Evolutionary conservation across 53 echinoderm and acorn worm genomes (phyloP).

Genomic region (Stichopus horrens): DNA sequence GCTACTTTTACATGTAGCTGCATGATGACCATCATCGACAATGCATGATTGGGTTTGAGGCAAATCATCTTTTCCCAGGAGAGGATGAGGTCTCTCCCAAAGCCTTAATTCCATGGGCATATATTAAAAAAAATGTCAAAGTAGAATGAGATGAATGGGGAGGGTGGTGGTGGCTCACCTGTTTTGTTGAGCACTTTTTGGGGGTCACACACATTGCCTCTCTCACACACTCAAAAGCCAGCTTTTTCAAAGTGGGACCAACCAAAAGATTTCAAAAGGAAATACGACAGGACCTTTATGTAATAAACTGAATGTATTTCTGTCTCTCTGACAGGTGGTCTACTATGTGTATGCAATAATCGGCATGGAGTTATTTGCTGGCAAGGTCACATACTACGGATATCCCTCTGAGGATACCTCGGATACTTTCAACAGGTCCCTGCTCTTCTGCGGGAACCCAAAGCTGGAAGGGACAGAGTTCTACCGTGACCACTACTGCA

Average conservation of each 20-base stretch:
- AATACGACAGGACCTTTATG: not conserved
- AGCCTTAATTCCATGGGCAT: no score
- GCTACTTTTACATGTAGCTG: no score
- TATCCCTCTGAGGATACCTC: conserved; percentile 53
- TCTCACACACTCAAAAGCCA: not conserved
- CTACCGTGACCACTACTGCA: conserved; percentile 88
- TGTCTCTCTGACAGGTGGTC: conserved; percentile 56
- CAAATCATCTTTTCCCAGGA: not conserved
- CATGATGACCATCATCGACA: no score
- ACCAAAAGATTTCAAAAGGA: not conserved
- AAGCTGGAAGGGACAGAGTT: conserved; percentile 76
- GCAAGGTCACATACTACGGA: conserved; percentile 72
- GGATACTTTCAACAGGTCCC: conserved; percentile 29
- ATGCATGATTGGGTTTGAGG: no score
- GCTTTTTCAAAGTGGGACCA: not conserved
- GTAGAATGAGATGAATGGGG: no score
- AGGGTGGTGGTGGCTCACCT: no score
- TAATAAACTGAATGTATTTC: not conserved
- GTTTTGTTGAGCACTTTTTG: no score
- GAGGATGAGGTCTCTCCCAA: no score
- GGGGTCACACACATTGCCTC: not conserved
- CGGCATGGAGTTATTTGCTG: conserved; percentile 84
- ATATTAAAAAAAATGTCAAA: no score
- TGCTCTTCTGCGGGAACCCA: conserved; percentile 76
- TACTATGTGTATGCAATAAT: conserved; percentile 86